These are phyloP conservation scores for Thereva nobilitata DNA, from an alignment of 2,888 invertebrate species.

Conservation along the genomic window DNA sequence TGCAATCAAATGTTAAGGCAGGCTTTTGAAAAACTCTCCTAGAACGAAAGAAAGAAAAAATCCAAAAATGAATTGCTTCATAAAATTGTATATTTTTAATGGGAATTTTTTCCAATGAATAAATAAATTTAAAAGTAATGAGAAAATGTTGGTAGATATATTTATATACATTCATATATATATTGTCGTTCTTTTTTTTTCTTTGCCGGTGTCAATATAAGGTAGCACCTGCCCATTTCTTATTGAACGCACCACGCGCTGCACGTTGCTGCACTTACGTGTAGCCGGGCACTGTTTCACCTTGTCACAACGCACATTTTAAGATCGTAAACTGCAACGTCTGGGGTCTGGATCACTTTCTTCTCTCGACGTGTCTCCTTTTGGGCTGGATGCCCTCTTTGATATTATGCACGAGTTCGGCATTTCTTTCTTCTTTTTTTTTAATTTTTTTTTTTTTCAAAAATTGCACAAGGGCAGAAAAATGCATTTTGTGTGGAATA, in stretches of 20 bases:
- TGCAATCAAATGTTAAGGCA: conserved; percentile 92
- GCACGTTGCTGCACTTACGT: neutral
- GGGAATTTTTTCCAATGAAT: too few relatives aligned
- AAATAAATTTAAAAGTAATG: conserved; percentile 19
- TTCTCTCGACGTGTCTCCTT: neutral
- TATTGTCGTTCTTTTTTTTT: too few relatives aligned
- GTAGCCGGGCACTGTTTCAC: conserved; percentile 2
- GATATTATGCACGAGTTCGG: neutral
- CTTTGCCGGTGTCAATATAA: too few relatives aligned
- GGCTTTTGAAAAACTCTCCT: conserved; percentile 65
- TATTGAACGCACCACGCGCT: conserved; percentile 4
- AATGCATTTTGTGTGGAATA: too few relatives aligned
- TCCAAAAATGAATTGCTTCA: neutral
- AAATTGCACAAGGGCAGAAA: too few relatives aligned
- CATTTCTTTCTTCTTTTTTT: too few relatives aligned
- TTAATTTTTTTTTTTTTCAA: too few relatives aligned
- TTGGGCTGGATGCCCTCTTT: neutral
- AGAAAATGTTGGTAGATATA: conserved; percentile 15
- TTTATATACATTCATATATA: conserved; percentile 1
- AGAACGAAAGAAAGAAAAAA: neutral
- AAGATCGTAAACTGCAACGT: conserved; percentile 13
- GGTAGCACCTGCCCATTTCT: conserved; percentile 22
- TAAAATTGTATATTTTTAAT: conserved; percentile 2
- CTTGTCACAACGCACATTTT: conserved; percentile 18
- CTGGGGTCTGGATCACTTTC: conserved; percentile 16